These are phyloP conservation scores for Babylonia areolata DNA, from an alignment of 1,140 invertebrate species.

Conservation along the genomic window DNA sequence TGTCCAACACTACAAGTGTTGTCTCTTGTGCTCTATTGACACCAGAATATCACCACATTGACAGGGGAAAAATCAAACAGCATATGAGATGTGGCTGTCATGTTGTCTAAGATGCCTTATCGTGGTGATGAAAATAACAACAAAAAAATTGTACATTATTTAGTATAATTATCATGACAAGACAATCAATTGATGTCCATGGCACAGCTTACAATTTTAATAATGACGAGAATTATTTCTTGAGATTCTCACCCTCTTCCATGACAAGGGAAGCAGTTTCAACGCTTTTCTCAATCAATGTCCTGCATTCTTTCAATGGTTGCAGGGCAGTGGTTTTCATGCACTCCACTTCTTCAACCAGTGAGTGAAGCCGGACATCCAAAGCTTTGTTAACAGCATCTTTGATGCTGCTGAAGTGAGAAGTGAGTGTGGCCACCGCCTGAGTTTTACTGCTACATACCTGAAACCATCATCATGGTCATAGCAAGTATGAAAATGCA, in stretches of 20 bases:
- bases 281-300: slow-evolving; percentile 59
- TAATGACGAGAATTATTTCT: neutral
- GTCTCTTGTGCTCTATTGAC: too few relatives aligned
- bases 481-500: too few relatives aligned
- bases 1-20: too few relatives aligned
- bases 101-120: too few relatives aligned
- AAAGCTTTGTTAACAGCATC: slow-evolving; percentile 52
- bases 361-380: slow-evolving; percentile 47
- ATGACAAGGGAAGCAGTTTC: slow-evolving; percentile 57
- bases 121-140: too few relatives aligned
- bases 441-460: slow-evolving; percentile 56
- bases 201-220: too few relatives aligned
- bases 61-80: too few relatives aligned
- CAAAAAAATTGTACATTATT: too few relatives aligned
- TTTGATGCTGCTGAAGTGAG: slow-evolving; percentile 59
- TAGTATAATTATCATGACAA: too few relatives aligned
- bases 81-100: too few relatives aligned
- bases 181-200: too few relatives aligned
- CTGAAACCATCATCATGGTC: slow-evolving; percentile 37
- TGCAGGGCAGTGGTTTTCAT: slow-evolving; percentile 53
- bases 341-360: slow-evolving; percentile 57
- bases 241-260: slow-evolving; percentile 58
- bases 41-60: too few relatives aligned
- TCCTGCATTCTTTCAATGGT: slow-evolving; percentile 60
- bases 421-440: slow-evolving; percentile 50